Percentiles rank a stretch among this genome's conserved stretches.
phyloP scores from a whole-genome alignment of 2,888 invertebrate species.

The Sesia bembeciformis region DNA sequence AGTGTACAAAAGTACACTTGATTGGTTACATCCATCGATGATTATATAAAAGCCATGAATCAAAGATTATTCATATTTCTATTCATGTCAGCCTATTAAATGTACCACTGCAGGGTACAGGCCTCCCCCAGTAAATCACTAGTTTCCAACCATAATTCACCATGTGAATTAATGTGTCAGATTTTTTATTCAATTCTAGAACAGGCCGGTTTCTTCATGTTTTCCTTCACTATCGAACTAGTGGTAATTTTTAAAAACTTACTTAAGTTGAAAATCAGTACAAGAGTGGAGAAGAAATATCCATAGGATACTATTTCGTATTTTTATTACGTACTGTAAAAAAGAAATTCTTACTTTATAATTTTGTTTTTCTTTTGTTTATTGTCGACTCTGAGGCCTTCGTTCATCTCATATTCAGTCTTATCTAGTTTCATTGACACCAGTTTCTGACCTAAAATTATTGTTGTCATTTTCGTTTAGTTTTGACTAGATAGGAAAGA shows the following conservation, averaged over 20 bases:
- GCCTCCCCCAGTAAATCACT: too few relatives aligned
- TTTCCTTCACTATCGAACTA: not conserved
- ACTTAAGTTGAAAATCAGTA: not conserved
- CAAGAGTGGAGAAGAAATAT: not conserved
- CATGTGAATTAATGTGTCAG: not conserved
- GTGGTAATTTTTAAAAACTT: not conserved
- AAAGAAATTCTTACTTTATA: constrained; percentile 8
- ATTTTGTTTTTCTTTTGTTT: constrained; percentile 11
- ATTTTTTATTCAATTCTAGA: not conserved
- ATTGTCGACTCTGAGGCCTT: constrained; percentile 15
- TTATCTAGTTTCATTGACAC: constrained; percentile 19
- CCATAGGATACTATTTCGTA: not conserved
- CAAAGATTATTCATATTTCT: too few relatives aligned
- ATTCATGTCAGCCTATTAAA: too few relatives aligned
- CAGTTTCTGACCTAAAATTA: constrained; percentile 20
- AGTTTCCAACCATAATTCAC: too few relatives aligned
- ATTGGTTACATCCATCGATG: too few relatives aligned
- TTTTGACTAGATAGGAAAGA: too few relatives aligned
- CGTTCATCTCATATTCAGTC: constrained; percentile 20
- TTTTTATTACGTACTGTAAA: not conserved
- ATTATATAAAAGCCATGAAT: too few relatives aligned
- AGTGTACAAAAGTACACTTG: too few relatives aligned
- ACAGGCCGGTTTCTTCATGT: not conserved
- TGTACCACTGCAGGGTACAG: too few relatives aligned
- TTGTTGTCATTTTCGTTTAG: constrained; percentile 13